Conservation (phyloP, 2,888 invertebrate species). For the Thera obeliscata region DNA sequence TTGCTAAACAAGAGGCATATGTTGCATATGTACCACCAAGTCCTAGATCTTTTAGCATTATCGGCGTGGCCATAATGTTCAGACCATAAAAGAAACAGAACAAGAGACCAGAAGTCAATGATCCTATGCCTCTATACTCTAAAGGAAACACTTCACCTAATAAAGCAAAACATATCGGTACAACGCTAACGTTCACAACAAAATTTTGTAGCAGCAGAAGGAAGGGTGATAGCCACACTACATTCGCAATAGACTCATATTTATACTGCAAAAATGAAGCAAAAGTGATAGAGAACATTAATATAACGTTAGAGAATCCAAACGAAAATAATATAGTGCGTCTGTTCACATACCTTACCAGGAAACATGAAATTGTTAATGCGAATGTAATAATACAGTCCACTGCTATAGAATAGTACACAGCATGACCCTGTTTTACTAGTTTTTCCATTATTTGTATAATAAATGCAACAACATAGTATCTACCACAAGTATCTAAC, state of each 20-base stretch:
- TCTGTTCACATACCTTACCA: slow-evolving; percentile 17
- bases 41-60: neutral
- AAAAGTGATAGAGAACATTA: slow-evolving; percentile 15
- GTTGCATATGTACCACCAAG: neutral
- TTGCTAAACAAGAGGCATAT: neutral
- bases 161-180: neutral
- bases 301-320: slow-evolving; percentile 9
- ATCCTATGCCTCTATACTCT: slow-evolving; percentile 2
- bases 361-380: slow-evolving; percentile 15
- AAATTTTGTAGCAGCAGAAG: neutral
- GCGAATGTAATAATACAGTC: slow-evolving; percentile 7
- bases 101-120: neutral
- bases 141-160: neutral
- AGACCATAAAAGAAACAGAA: neutral
- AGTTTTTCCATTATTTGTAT: slow-evolving; percentile 17
- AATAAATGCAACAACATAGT: slow-evolving; percentile 17
- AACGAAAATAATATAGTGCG: slow-evolving; percentile 19
- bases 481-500: slow-evolving; percentile 20
- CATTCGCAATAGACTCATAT: neutral
- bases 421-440: slow-evolving; percentile 4
- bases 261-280: slow-evolving; percentile 5
- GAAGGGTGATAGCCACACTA: neutral
- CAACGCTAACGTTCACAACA: neutral
- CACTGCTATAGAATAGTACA: slow-evolving; percentile 16
- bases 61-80: neutral